phyloP scores from a whole-genome alignment of 2,113 vertebrate genomes.

The Mystacornis crossleyi region DNA sequence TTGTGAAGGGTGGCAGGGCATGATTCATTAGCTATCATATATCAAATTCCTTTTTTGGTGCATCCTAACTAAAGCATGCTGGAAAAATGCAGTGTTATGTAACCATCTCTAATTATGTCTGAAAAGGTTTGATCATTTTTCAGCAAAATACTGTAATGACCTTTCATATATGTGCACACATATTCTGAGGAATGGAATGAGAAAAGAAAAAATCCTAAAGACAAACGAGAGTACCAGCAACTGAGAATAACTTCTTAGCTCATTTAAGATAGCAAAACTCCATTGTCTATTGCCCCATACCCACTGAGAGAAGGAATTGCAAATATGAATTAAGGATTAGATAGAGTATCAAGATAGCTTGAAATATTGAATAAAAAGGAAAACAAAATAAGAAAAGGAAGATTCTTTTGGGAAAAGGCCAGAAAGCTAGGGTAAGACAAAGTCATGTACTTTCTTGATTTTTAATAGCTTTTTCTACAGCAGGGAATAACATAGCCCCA shows the following conservation, averaged over 20 bases:
- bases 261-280: neutral
- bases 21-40: neutral
- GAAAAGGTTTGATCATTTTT: neutral
- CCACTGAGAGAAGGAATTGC: neutral
- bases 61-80: neutral
- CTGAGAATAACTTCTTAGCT: neutral
- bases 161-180: neutral
- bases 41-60: neutral
- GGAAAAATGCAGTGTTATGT: neutral
- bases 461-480: slow-evolving; percentile 8
- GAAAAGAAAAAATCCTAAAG: neutral
- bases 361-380: neutral
- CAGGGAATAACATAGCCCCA: neutral
- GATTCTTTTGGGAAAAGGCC: neutral
- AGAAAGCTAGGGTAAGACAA: neutral
- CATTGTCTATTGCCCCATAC: neutral
- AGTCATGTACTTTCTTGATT: neutral
- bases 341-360: neutral
- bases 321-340: neutral
- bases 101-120: neutral
- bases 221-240: neutral
- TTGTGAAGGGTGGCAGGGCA: neutral
- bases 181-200: rapidly evolving
- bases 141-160: neutral
- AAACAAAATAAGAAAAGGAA: neutral